phyloP scores from a whole-genome alignment of 1,140 invertebrate genomes.

The Habropoda laboriosa region DNA sequence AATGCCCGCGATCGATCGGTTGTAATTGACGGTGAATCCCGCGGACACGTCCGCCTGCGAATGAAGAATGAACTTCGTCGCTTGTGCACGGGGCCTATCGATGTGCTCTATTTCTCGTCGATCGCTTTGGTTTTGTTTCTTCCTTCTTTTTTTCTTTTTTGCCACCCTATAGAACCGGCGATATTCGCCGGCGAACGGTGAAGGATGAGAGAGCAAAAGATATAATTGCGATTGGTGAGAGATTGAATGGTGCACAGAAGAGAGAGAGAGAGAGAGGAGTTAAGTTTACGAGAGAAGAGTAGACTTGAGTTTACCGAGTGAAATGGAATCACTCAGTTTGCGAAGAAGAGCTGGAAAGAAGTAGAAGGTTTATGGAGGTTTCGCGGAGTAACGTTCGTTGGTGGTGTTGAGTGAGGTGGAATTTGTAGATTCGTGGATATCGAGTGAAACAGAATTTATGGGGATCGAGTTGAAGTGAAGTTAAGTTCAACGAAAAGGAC shows the following conservation, averaged over 20 bases:
- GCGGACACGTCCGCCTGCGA: background rate
- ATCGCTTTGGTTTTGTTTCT: background rate
- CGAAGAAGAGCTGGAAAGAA: too few species aligned
- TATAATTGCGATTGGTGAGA: background rate
- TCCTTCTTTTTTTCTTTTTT: too few species aligned
- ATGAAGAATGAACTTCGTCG: background rate
- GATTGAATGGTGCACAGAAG: background rate
- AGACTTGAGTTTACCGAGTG: background rate
- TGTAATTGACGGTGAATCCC: background rate
- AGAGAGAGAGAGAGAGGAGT: background rate
- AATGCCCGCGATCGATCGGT: background rate
- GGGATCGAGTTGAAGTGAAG: too few species aligned
- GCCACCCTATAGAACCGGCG: rapidly evolving
- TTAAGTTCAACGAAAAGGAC: too few species aligned
- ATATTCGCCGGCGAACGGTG: background rate
- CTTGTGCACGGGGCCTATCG: too few species aligned
- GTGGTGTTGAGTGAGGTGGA: too few species aligned
- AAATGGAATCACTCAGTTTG: background rate
- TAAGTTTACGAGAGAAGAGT: background rate
- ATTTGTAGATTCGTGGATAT: background rate
- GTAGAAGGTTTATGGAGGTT: too few species aligned
- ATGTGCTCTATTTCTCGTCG: background rate
- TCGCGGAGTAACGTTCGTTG: too few species aligned
- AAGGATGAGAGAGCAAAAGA: background rate
- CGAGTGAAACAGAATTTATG: background rate